Percentiles rank a stretch among this genome's conserved stretches.
phyloP scores from a whole-genome alignment of 2,797 vertebrate species.

The Neosilurus hyrtlii region DNA sequence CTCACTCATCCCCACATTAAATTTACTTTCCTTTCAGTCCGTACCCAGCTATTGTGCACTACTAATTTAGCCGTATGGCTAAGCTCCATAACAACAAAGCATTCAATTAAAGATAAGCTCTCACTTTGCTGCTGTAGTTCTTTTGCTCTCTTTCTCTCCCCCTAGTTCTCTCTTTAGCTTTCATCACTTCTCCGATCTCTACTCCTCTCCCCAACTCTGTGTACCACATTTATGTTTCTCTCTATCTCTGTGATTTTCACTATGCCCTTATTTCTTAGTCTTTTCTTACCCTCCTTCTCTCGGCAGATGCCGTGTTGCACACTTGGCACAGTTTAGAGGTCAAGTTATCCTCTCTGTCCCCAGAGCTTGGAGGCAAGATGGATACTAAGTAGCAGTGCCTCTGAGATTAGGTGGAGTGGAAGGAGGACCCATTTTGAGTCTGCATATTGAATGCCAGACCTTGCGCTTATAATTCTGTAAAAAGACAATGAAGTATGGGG shows the following conservation, averaged over 20 bases:
- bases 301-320: constrained; percentile 56
- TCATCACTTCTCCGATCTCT: constrained; percentile 22
- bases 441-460: constrained; percentile 46
- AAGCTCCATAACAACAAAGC: constrained; percentile 73
- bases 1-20: constrained; percentile 40
- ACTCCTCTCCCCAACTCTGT: constrained; percentile 32
- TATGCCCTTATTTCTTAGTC: not conserved
- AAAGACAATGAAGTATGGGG: not conserved
- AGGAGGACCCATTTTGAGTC: constrained; percentile 64
- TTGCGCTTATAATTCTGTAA: not conserved
- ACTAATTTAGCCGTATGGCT: constrained; percentile 74
- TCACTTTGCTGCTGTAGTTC: constrained; percentile 59
- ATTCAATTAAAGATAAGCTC: constrained; percentile 78
- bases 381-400: constrained; percentile 60
- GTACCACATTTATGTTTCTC: constrained; percentile 9
- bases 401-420: constrained; percentile 70
- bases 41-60: constrained; percentile 68
- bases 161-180: constrained; percentile 37
- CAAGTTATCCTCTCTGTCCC: constrained; percentile 69
- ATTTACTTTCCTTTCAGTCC: constrained; percentile 43
- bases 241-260: constrained; percentile 21
- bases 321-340: constrained; percentile 72
- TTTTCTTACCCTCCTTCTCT: constrained; percentile 36
- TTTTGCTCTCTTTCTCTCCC: constrained; percentile 53
- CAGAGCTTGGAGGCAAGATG: constrained; percentile 64